phyloP scores from a whole-genome alignment of 2,888 invertebrate species.

The Caenorhabditis sulstoni region DNA sequence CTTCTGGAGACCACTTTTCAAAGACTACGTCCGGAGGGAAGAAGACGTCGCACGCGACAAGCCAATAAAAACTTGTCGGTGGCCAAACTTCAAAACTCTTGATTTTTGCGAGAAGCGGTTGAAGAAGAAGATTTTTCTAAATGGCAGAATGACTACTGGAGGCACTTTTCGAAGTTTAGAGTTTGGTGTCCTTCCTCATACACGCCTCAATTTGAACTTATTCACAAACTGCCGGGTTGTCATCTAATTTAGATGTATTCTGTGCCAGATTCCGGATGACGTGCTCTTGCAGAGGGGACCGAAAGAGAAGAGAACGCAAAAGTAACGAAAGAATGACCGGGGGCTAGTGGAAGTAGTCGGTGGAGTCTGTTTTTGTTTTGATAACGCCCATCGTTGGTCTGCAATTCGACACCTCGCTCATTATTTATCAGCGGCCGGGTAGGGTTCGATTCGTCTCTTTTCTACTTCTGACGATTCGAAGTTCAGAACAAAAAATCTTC shows the following conservation, averaged over 20 bases:
- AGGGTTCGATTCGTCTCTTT: not conserved
- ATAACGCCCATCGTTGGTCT: constrained; percentile 19
- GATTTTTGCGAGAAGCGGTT: not conserved
- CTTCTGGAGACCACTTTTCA: constrained; percentile 1
- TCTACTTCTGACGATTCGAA: too few relatives aligned
- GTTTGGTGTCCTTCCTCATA: constrained; percentile 2
- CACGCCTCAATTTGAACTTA: constrained; percentile 39
- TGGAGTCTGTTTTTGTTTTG: constrained; percentile 41
- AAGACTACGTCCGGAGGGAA: constrained; percentile 17
- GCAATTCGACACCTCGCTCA: constrained; percentile 41
- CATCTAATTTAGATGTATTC: constrained; percentile 23
- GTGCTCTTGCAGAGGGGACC: constrained; percentile 12
- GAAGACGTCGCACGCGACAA: constrained; percentile 8
- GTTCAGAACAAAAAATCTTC: not conserved
- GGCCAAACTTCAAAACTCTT: constrained; percentile 31
- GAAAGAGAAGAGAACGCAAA: constrained; percentile 5
- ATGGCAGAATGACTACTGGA: too few relatives aligned
- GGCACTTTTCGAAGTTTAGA: not conserved
- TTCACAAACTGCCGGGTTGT: constrained; percentile 21
- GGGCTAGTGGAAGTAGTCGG: not conserved
- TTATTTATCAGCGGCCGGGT: constrained; percentile 5
- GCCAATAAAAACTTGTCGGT: constrained; percentile 12
- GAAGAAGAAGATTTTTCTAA: not conserved
- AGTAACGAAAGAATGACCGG: not conserved
- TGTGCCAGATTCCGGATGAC: constrained; percentile 17